These are phyloP conservation scores for Gorsachius goisagi DNA, from an alignment of 2,113 vertebrate genomes.

Conservation along the genomic window DNA sequence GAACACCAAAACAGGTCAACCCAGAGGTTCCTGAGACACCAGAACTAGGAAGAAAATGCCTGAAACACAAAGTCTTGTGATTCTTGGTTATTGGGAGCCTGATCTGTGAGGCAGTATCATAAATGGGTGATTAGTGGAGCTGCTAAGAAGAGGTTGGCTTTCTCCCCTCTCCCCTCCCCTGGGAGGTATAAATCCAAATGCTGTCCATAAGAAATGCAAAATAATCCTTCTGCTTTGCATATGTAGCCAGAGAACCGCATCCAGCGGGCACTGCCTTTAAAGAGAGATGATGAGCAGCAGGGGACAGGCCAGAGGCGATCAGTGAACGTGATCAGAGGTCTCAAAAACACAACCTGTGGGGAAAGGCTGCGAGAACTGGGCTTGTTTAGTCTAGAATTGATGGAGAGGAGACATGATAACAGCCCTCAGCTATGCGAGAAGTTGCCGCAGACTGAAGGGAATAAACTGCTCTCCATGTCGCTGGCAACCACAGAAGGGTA, in stretches of 20 bases:
- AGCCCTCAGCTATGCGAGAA: neutral
- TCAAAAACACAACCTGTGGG: neutral
- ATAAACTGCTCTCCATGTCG: rapidly evolving
- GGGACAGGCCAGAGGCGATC: neutral
- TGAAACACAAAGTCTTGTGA: neutral
- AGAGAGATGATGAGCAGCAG: neutral
- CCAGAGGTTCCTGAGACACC: rapidly evolving
- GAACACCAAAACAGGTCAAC: neutral
- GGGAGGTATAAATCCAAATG: neutral
- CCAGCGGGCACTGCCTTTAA: neutral
- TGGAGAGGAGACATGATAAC: neutral
- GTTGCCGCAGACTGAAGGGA: neutral
- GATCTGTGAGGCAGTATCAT: neutral
- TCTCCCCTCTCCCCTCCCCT: neutral
- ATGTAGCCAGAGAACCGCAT: rapidly evolving
- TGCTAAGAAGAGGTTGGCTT: neutral
- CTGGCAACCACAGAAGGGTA: neutral
- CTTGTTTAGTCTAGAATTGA: constrained; percentile 21
- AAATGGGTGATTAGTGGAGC: neutral
- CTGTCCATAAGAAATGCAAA: neutral
- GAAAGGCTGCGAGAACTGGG: neutral
- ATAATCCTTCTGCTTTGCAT: neutral
- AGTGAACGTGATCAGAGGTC: neutral
- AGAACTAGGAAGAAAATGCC: neutral
- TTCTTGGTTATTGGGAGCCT: neutral